Base-by-base conservation (phyloP, 2,888 invertebrate species). In the Candidula unifasciata region DNA sequence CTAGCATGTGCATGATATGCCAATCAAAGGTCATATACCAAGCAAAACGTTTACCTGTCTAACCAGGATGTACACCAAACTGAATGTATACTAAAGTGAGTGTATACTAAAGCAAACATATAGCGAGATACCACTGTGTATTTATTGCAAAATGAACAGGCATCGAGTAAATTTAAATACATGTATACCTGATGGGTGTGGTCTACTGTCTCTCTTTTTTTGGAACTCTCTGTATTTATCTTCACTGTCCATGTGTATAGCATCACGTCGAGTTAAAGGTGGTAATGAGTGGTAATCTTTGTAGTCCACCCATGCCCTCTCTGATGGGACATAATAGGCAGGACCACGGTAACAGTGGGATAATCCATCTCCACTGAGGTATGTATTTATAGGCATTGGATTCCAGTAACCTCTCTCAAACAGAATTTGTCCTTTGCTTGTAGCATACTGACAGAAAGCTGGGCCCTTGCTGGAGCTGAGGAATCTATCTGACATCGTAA, bases 171-270 rank as follows among this genome's bases (percentile, higher is more conserved):
- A 44, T 44, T 10, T 1, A 44, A 44, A 13, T 44, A 44, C 54
- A 90, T 89, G 73, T 91, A 89, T 91, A 64, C 88, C 91, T 21
- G 91, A 88, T 16, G 92, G 92, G 78, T 85, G 86, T 80, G 88
- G 92, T 54, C 88, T 90, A 73, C 89, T 88, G 24, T 92, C 92
- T 73, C 92, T 86, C 82, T 90, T 88, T 69, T 88, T 85, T 87
- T 89, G 90, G 80, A 92, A 92, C 2, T 87, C 86, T 21, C 91
- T 90, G 87, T 89, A 92, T 52, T 91, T 89, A 64, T 91, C 91
- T 78, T 92, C 92, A n/a, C 90, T 90, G 69, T 91, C 90, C 85
- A 92, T 90, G 74, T 92, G 90, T n/a, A 90, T 91, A 8, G 91
- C 91, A 86, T 92, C 92, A 78, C 91, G 86, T 57, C 88, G 88